Evolutionary conservation across 2,797 vertebrate genomes (phyloP), one percentile per base, ranked within the genome.

Genomic region (Anguilla pacifica): DNA sequence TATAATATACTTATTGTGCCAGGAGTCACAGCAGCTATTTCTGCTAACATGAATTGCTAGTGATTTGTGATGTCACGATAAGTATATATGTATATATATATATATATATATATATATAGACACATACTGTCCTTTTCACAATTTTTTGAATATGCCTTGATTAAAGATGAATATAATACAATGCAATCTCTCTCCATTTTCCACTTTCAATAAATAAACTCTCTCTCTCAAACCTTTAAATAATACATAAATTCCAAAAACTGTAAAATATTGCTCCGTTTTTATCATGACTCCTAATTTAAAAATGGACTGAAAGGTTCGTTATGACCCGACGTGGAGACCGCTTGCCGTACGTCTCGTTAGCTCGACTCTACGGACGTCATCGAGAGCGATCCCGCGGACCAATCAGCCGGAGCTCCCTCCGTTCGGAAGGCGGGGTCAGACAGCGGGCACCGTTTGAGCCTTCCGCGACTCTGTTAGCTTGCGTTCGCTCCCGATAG

Each of bases 1-100:
- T 39, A 35, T 59, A 85, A 79, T n/a, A 51, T 51, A n/a, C 53
- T 79, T 49, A 53, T 59, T 64, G 53, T 85, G 84, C 46, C 87
- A 85, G 53, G 51, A 59, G 83, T 85, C 70, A 39, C 83, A 85
- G 43, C 43, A 39, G 39, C 55, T 74, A 61, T 28, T 77, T 84
- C 13, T 86, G 19, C 49, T 84, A 39, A 79, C 83, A 55, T 70
- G 39, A 59, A 35, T 64, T 74, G 77, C 39, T 39, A 39, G 39
- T 39, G 39, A 39, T 39, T 39, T 39, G 39, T 39, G 39, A 39
- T 39, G 39, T 39, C 39, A 39, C 2, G 39, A 39, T 2, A 39
- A 39, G 39, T 39, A 39, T 39, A 39, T 39, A 39, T 39, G 39
- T 39, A 39, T 39, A 39, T 39, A 35, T 35, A 35, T 35, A 39